phyloP scores from a whole-genome alignment of 2,797 vertebrate species.

The Bufotes viridis region DNA sequence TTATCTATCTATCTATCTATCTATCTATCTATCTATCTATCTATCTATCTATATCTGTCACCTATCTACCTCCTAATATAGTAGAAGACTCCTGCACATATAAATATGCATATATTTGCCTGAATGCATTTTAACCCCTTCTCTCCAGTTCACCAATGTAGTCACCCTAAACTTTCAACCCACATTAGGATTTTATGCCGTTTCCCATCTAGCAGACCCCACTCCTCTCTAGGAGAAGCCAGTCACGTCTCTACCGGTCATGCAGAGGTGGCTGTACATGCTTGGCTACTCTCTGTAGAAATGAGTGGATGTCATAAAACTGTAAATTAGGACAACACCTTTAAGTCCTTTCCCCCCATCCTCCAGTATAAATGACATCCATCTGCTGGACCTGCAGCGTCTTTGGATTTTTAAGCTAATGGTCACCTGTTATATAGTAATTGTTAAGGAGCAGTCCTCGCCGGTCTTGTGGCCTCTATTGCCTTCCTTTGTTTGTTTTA shows the following conservation, averaged over 20 bases:
- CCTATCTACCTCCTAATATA: neutral
- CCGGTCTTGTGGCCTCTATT: neutral
- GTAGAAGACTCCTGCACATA: neutral
- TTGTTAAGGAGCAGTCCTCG: neutral
- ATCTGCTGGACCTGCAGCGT: neutral
- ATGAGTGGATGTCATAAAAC: neutral
- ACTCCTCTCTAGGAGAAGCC: neutral
- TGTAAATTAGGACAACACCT: neutral
- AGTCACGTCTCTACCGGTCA: neutral
- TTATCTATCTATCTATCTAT: no score
- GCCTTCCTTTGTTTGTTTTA: conserved; percentile 8
- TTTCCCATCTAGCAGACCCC: no score
- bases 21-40: no score
- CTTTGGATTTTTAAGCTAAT: neutral
- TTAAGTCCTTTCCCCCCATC: neutral
- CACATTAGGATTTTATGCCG: no score
- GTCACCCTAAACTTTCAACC: no score
- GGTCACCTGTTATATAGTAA: neutral
- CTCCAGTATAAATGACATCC: neutral
- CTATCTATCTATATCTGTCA: no score
- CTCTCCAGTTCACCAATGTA: no score
- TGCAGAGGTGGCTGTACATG: neutral
- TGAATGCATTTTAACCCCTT: no score
- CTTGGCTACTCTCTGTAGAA: neutral
- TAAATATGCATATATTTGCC: no score